These are phyloP conservation scores for Bovichtus diacanthus DNA, from an alignment of 2,797 vertebrate genomes.

Conservation along the genomic window DNA sequence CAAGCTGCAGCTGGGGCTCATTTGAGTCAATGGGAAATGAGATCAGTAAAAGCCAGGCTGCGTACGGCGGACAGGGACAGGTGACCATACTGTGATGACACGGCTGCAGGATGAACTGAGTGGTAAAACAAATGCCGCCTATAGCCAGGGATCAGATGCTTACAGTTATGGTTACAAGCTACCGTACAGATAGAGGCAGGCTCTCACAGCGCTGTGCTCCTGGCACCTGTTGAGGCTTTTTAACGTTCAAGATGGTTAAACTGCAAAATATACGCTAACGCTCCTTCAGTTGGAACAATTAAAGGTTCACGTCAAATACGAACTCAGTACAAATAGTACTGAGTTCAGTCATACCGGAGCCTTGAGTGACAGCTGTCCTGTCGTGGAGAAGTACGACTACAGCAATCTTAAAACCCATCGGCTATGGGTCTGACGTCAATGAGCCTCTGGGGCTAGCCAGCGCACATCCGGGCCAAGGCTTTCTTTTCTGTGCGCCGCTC, in stretches of 20 bases:
- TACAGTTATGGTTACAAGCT: slow-evolving; percentile 37
- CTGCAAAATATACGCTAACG: slow-evolving; percentile 45
- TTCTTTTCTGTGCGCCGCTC: too few relatives aligned
- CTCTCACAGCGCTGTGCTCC: slow-evolving; percentile 19
- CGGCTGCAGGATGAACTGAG: slow-evolving; percentile 55
- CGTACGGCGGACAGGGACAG: slow-evolving; percentile 58
- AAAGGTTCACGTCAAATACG: slow-evolving; percentile 39
- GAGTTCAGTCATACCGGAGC: slow-evolving; percentile 3
- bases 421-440: too few relatives aligned
- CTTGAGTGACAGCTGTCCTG: slow-evolving; percentile 15
- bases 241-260: slow-evolving; percentile 48
- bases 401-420: too few relatives aligned
- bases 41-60: slow-evolving; percentile 66
- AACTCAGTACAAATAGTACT: too few relatives aligned
- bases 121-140: slow-evolving; percentile 29
- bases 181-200: slow-evolving; percentile 26
- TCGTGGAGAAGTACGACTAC: background rate
- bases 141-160: slow-evolving; percentile 53
- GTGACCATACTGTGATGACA: slow-evolving; percentile 67
- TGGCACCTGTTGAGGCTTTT: slow-evolving; percentile 40
- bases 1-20: slow-evolving; percentile 75
- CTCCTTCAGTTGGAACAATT: slow-evolving; percentile 48
- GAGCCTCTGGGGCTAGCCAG: too few relatives aligned
- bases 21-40: slow-evolving; percentile 74
- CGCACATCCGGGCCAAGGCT: too few relatives aligned